phyloP scores from a whole-genome alignment of 2,113 vertebrate species.

The Cyphomyrus plagiostoma region DNA sequence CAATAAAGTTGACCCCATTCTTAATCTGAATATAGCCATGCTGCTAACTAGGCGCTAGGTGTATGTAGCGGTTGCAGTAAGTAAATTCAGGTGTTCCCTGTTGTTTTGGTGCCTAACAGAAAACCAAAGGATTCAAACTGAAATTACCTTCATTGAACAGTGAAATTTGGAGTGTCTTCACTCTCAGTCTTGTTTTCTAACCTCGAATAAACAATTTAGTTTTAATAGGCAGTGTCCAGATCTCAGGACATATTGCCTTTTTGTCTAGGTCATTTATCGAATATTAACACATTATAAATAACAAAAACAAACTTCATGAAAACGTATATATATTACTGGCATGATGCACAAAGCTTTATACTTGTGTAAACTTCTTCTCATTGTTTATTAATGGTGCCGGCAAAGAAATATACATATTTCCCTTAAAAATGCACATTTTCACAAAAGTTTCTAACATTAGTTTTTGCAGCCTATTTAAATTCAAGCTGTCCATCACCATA shows the following conservation, averaged over 20 bases:
- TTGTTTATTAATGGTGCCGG: neutral
- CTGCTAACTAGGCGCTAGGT: neutral
- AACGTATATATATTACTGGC: neutral
- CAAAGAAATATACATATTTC: neutral
- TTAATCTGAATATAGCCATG: neutral
- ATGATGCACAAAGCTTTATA: neutral
- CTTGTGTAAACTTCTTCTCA: neutral
- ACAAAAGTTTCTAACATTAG: neutral
- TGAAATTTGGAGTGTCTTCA: neutral
- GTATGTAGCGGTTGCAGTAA: neutral
- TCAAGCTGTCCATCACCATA: neutral
- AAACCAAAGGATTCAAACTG: neutral
- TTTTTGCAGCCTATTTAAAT: neutral
- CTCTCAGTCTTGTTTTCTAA: neutral
- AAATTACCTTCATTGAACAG: neutral
- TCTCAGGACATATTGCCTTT: neutral
- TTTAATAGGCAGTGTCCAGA: neutral
- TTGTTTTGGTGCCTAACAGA: neutral
- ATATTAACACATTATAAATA: neutral
- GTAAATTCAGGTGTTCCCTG: neutral
- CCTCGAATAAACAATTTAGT: neutral
- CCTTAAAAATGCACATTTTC: neutral
- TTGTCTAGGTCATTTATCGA: neutral
- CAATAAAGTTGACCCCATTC: neutral
- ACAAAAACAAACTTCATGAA: neutral